Percentiles rank a stretch among this genome's conserved stretches.
Evolutionary conservation across 1,140 invertebrate species (phyloP).

Genomic region (Calosoma granatense): DNA sequence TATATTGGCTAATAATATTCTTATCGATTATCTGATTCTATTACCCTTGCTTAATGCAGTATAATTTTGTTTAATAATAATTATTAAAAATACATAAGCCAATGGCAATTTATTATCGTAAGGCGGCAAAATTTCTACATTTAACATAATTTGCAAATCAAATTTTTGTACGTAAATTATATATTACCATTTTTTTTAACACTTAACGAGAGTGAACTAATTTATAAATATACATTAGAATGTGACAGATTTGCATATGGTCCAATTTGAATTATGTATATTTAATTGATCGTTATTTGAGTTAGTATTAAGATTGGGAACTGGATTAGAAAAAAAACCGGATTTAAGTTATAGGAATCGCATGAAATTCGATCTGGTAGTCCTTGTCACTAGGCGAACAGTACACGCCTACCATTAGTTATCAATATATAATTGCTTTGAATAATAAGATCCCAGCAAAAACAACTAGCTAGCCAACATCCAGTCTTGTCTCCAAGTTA

Average conservation of each 20-base stretch:
- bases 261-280: neutral
- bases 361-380: neutral
- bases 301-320: neutral
- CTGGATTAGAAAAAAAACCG: neutral
- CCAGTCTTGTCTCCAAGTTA: neutral
- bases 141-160: neutral
- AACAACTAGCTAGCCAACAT: no score
- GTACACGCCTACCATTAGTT: neutral
- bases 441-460: no score
- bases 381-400: neutral
- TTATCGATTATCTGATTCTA: neutral
- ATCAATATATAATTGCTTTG: no score
- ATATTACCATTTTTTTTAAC: constrained; percentile 5
- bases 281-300: neutral
- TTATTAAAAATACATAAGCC: neutral
- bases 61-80: no score
- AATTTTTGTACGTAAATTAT: neutral
- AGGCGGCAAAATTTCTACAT: neutral
- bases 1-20: neutral
- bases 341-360: neutral
- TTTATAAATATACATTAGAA: neutral
- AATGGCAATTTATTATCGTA: neutral
- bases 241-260: neutral
- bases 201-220: constrained; percentile 1
- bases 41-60: no score